A percentile compares a stretch with the other conserved stretches of the same genome.
Conservation (phyloP, 2,113 vertebrate species). For the Asarcornis scutulata region DNA sequence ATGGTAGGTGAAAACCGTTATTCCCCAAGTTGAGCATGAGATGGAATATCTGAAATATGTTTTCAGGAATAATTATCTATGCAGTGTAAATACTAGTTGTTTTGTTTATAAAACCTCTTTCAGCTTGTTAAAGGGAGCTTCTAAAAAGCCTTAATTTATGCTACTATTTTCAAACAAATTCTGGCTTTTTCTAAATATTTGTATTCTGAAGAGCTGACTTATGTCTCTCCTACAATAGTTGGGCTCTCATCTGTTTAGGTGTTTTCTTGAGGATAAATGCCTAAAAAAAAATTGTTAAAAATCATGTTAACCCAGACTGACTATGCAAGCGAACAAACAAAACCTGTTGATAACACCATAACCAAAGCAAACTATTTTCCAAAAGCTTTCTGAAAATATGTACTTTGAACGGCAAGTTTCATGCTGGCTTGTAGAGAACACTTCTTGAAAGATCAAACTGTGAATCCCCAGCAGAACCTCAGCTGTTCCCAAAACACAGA, state of each 20-base stretch:
- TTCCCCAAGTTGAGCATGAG: background rate
- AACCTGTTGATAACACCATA: background rate
- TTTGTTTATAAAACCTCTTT: background rate
- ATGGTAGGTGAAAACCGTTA: background rate
- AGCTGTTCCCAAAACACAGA: slow-evolving; percentile 49
- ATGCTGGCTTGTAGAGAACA: background rate
- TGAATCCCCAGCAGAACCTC: slow-evolving; percentile 53
- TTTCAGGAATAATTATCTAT: background rate
- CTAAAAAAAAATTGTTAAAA: background rate
- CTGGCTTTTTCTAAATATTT: background rate
- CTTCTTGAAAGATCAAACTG: slow-evolving; percentile 23
- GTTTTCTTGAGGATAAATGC: background rate
- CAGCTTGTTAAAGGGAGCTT: background rate
- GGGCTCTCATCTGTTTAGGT: background rate
- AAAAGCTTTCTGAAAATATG: background rate
- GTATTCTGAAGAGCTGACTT: background rate
- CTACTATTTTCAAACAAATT: slow-evolving; percentile 14
- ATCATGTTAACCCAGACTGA: background rate
- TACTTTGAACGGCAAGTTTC: background rate
- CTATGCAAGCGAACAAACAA: slow-evolving; percentile 15
- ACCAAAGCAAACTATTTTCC: background rate
- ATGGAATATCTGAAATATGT: background rate
- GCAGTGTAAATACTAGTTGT: background rate
- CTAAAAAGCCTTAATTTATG: background rate
- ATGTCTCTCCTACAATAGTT: background rate